phyloP scores from a whole-genome alignment of 2,797 vertebrate species.

The Australoheros facetus region DNA sequence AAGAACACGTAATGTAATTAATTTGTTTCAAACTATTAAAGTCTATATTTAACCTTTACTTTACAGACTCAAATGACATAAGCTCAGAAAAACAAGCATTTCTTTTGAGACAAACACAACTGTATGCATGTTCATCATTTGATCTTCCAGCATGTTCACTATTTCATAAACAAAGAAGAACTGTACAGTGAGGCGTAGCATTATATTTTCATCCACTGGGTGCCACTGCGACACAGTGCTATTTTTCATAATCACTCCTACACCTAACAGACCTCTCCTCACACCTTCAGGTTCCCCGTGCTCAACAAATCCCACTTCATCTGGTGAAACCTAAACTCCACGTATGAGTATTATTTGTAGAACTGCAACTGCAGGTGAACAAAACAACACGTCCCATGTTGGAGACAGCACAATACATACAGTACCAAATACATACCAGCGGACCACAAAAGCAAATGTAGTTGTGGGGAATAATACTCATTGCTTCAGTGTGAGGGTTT shows the following conservation, averaged over 20 bases:
- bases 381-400: slow-evolving; percentile 46
- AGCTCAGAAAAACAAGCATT: neutral
- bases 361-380: slow-evolving; percentile 57
- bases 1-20: rapidly evolving
- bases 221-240: slow-evolving; percentile 64
- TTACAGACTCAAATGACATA: neutral
- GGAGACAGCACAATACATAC: slow-evolving; percentile 54
- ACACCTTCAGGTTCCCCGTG: neutral
- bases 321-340: slow-evolving; percentile 30
- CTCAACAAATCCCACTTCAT: neutral
- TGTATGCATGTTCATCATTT: neutral
- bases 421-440: slow-evolving; percentile 57
- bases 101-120: neutral
- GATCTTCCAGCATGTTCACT: slow-evolving; percentile 17
- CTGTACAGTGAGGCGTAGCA: slow-evolving; percentile 15
- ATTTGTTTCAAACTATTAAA: neutral
- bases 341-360: slow-evolving; percentile 46
- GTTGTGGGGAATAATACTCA: slow-evolving; percentile 70
- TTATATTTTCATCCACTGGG: slow-evolving; percentile 59
- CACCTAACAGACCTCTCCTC: neutral
- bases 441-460: slow-evolving; percentile 69
- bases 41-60: neutral
- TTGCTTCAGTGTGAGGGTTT: slow-evolving; percentile 59
- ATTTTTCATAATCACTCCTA: neutral
- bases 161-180: neutral